Conservation (phyloP, 2,113 vertebrate genomes). For the Malurus cyaneus region DNA sequence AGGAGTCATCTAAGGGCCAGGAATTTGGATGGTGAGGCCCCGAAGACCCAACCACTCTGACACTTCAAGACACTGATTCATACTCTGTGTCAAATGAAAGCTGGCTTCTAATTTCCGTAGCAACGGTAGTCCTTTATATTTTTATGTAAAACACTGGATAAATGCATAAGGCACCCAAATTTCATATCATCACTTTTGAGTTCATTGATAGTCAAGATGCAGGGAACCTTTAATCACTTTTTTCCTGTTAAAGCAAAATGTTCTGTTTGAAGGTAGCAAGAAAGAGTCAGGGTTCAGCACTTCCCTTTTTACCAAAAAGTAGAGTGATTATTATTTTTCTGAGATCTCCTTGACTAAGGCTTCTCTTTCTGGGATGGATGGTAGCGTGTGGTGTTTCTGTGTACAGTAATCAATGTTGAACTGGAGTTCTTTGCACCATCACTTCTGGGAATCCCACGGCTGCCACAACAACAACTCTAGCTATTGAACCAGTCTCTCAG, state of each 20-base stretch:
- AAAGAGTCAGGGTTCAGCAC: neutral
- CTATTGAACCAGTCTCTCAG: conserved; percentile 8
- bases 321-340: neutral
- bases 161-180: neutral
- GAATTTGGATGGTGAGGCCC: neutral
- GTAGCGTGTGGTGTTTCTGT: neutral
- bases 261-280: neutral
- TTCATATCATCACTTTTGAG: neutral
- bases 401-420: conserved; percentile 45
- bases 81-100: neutral
- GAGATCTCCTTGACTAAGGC: neutral
- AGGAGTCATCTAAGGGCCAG: neutral
- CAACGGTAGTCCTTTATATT: neutral
- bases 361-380: neutral
- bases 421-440: neutral
- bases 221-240: neutral
- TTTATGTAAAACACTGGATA: neutral
- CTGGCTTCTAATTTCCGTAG: neutral
- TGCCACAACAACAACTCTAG: conserved; percentile 23
- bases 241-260: neutral
- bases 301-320: neutral
- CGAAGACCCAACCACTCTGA: neutral
- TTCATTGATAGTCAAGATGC: neutral
- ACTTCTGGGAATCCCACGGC: neutral
- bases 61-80: neutral